Percentiles rank a stretch among this genome's conserved stretches.
These are phyloP conservation scores for Tridacna crocea DNA, from an alignment of 2,888 invertebrate species.

Conservation along the genomic window DNA sequence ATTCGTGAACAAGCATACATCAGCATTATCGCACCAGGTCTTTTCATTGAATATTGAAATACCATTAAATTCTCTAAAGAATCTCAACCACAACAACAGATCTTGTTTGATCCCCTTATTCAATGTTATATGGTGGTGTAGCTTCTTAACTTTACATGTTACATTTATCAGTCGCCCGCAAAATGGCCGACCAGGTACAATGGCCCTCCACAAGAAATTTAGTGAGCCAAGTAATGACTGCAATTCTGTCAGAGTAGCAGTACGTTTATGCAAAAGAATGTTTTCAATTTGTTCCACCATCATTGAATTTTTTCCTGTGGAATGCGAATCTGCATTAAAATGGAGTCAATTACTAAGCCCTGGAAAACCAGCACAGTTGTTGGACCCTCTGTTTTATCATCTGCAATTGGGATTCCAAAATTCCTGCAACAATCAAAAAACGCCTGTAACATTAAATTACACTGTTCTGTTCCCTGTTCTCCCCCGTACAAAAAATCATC, in stretches of 20 bases:
- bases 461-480: background rate
- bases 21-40: constrained; percentile 5
- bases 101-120: constrained; percentile 9
- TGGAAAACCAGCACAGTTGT: constrained; percentile 17
- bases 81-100: background rate
- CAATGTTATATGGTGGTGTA: background rate
- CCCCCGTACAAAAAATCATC: constrained; percentile 45
- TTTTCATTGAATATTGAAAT: constrained; percentile 42
- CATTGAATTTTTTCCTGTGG: constrained; percentile 14
- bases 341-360: constrained; percentile 34
- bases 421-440: constrained; percentile 7
- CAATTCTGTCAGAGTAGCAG: constrained; percentile 1
- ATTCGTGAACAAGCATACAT: constrained; percentile 5
- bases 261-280: background rate
- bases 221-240: constrained; percentile 20
- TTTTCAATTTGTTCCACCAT: background rate
- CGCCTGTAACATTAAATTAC: background rate
- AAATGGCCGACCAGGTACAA: constrained; percentile 42
- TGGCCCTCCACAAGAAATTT: constrained; percentile 42
- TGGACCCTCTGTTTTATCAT: constrained; percentile 42
- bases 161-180: constrained; percentile 31
- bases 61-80: constrained; percentile 22
- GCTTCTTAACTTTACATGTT: constrained; percentile 1
- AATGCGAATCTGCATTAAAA: constrained; percentile 16
- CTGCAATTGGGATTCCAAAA: constrained; percentile 31